A percentile compares a stretch with the other conserved stretches of the same genome.
phyloP scores from a whole-genome alignment of 1,140 invertebrate genomes.

The Hyposmocoma kahamanoa region DNA sequence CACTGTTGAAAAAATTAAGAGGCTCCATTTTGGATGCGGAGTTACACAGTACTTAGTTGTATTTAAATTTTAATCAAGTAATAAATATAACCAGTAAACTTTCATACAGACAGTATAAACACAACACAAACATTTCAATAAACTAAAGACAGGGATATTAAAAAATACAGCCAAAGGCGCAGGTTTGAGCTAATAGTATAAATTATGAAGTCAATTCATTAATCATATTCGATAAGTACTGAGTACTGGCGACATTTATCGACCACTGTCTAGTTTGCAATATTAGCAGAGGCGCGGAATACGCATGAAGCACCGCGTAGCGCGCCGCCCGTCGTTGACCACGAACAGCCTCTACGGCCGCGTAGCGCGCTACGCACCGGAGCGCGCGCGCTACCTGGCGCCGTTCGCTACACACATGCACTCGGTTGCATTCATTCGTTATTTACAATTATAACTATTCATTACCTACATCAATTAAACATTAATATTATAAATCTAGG shows the following conservation, averaged over 20 bases:
- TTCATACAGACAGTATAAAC: constrained; percentile 54
- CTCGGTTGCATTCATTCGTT: constrained; percentile 65
- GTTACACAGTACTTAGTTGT: constrained; percentile 66
- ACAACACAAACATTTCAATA: constrained; percentile 59
- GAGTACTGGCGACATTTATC: constrained; percentile 42
- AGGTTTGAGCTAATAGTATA: constrained; percentile 69
- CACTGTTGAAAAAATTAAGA: constrained; percentile 59
- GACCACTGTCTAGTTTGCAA: constrained; percentile 54
- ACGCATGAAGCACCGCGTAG: constrained; percentile 17
- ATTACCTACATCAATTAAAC: constrained; percentile 73
- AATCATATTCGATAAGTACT: constrained; percentile 71
- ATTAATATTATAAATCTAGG: constrained; percentile 73
- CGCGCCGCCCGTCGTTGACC: neutral
- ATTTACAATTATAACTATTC: constrained; percentile 71
- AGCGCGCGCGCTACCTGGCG: constrained; percentile 24
- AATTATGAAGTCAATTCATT: constrained; percentile 72
- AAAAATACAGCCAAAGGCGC: constrained; percentile 62
- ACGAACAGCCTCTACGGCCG: neutral
- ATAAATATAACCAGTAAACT: constrained; percentile 48
- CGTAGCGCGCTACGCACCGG: constrained; percentile 13
- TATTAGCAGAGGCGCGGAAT: constrained; percentile 23
- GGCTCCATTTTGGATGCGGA: constrained; percentile 44
- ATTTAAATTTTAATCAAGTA: constrained; percentile 67
- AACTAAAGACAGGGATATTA: constrained; percentile 67
- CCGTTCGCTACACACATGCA: constrained; percentile 49